Evolutionary conservation across 2,797 vertebrate species (phyloP), one percentile per base, ranked within the genome.

Genomic region (Dryobates pubescens): DNA sequence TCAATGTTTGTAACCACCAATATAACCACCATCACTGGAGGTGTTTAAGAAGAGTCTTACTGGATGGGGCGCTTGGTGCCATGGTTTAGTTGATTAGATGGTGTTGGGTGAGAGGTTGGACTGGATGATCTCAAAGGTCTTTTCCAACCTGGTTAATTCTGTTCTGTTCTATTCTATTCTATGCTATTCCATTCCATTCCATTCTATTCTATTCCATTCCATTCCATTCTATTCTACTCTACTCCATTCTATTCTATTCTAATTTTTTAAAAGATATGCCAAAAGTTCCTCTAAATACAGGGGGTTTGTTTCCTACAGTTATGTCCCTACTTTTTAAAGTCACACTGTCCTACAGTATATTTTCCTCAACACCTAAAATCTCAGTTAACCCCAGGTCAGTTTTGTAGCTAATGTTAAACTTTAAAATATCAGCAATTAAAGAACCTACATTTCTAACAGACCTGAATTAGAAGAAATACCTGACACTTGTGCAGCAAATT

Each of bases 401-500:
- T 89, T 29, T 32, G 9, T 16, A 59, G 16, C 34, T n/a, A 59
- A 30, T 10, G 7, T 17, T 36, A 38, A 88, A 61, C 17, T 69
- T 86, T 1, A 36, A 76, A 45, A 7, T 17, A 49, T 16, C 23
- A 29, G 9, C 9, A 63, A 38, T 13, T n/a, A 81, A 32, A 81
- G 32, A 71, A 84, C 20, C 6, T 26, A 3, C 10, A 41, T 61
- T 79, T 80, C 10, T 32, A 79, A 57, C 38, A 63, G 26, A 81
- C 10, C 3, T 4, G 29, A 70, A 57, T 1, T 0, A 1, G 27
- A 29, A 8, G n/a, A 67, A 63, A 63, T 74, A 19, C 14, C 29
- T 57, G 19, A 49, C 15, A 15, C 5, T 6, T 1, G 1, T 10
- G 49, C 3, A 36, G 7, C 10, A 77, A 61, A 56, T 20, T 26